Percentiles rank a stretch among this genome's conserved stretches.
Conservation (phyloP, 2,113 vertebrate genomes). For the Percina caprodes region DNA sequence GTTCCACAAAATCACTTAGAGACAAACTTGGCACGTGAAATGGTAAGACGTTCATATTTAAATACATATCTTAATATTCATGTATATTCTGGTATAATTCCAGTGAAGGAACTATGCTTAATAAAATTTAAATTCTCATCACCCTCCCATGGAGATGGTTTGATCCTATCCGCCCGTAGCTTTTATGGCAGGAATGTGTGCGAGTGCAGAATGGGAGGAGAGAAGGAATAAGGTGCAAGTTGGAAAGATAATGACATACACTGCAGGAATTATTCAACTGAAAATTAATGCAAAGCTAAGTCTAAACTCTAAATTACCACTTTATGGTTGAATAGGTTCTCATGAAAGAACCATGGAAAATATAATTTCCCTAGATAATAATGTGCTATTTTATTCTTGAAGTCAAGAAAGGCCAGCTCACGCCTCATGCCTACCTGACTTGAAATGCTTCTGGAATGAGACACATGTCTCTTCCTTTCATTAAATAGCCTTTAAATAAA, state of each 20-base stretch:
- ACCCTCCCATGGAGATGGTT: conserved; percentile 47
- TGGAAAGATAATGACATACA: conserved; percentile 40
- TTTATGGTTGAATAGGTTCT: background rate
- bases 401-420: conserved; percentile 3
- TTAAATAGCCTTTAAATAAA: conserved; percentile 46
- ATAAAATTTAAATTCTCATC: background rate
- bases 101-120: accelerated
- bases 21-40: accelerated
- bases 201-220: conserved; percentile 71
- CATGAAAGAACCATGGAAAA: background rate
- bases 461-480: conserved; percentile 5
- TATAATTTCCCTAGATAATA: background rate
- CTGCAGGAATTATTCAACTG: conserved; percentile 2
- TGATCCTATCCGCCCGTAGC: conserved; percentile 67
- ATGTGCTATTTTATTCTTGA: background rate
- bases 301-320: background rate
- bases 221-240: conserved; percentile 64
- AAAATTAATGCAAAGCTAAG: conserved; percentile 13
- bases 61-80: accelerated
- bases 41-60: accelerated
- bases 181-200: conserved; percentile 79
- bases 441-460: background rate
- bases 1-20: background rate
- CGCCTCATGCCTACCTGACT: background rate
- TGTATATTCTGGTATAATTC: accelerated